Evolutionary conservation across 2,113 vertebrate species (phyloP), one percentile per base, ranked within the genome.

Genomic region (Pelusios castaneus): DNA sequence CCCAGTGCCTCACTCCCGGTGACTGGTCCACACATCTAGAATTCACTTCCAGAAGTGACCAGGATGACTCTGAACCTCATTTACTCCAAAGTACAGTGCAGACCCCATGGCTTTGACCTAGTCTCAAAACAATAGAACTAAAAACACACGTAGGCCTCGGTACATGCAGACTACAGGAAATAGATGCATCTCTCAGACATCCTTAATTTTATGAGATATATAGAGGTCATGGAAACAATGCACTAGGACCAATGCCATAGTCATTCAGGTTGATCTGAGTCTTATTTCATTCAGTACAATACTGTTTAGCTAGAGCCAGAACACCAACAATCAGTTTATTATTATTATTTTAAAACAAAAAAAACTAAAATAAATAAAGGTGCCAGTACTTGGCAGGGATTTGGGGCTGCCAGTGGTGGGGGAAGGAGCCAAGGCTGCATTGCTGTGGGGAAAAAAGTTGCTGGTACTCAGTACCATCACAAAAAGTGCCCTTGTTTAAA

Each of bases 111-210:
- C 38, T 78, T 82, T 82, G 55, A 87, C 19, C 22, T 82, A 81
- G 70, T 12, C 1, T 47, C 27, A 45, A 70, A 43, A 60, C 27
- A 87, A 70, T 0, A 45, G 3, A 5, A 76, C 16, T 4, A 90
- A 79, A 47, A 47, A n/a, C 5, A 79, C 75, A 54, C 10, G 87
- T 12, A 63, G 25, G 75, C n/a, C 34, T 5, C 29, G 77, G 63
- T 4, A 45, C 51, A 82, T 49, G 13, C 6, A 54, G 85, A 47
- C 56, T 77, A 70, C 4, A 0, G 0, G 2, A 3, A 2, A 9
- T 83, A 73, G 54, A 81, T 14, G 56, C 10, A 25, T 27, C 25
- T 11, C 10, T 10, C 24, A 58, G 8, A 58, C 8, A 58, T 8
- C 27, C 60, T 55, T 70, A 78, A 75, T 6, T 60, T 82, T 14